Evolutionary conservation across 2,797 vertebrate species (phyloP), one percentile per base, ranked within the genome.

Genomic region (Typhlichthys eigenmanni): DNA sequence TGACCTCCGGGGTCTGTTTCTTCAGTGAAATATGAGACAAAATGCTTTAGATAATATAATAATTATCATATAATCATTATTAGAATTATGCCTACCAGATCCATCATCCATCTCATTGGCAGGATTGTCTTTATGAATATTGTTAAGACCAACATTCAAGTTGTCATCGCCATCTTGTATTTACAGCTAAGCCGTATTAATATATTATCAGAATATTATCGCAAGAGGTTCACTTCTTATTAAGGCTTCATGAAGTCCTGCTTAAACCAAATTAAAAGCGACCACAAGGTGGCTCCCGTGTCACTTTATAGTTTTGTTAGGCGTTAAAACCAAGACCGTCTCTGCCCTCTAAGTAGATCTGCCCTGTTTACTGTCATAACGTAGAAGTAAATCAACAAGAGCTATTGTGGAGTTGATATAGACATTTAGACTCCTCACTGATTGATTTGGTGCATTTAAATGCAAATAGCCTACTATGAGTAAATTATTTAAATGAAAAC

Each of bases 281-380:
- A 49, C 86, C 89, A 87, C 85, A 72, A 78, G 89, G 88, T 85
- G 88, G 85, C 89, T 75, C 90, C 89, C 86, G 89, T 87, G 89
- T 65, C 86, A 84, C 86, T 86, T 82, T 70, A 67, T 67, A 65
- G 46, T 75, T 6, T 7, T 17, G 43, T 66, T 53, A 60, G 34
- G 64, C 38, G 58, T 80, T 70, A 72, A 51, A 58, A 62, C 79
- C 71, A 71, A 74, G 24, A 75, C 60, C 4, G 59, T 56, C 60
- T 80, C 34, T 75, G 62, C 65, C 72, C 69, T 47, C 4, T 29
- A 29, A 29, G 50, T 69, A 55, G 55, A 79, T 68, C 63, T 13
- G 13, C 16, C 48, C 63, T 71, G 78, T 76, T 69, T 67, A 49
- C 61, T 69, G 46, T 76, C 60, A 17, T 55, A 10, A 69, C 61